Evolutionary conservation across 2,797 vertebrate genomes (phyloP).

Genomic region (Halcyon chelicuti): DNA sequence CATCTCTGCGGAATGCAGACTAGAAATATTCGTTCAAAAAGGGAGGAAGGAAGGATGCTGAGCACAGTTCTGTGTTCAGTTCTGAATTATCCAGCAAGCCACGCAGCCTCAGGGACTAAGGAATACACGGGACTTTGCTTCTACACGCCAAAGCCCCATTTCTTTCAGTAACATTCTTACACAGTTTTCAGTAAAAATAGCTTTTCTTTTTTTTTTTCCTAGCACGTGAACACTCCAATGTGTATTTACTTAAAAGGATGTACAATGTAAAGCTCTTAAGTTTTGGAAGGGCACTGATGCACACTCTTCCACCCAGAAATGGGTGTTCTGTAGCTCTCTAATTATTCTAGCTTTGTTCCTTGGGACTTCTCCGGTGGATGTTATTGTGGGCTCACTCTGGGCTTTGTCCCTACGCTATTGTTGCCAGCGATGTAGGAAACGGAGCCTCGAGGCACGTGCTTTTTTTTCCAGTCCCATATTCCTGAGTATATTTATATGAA

Average conservation of each 20-base stretch:
- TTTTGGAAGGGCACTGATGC: background rate
- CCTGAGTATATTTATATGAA: background rate
- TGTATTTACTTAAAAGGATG: background rate
- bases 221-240: rapidly evolving
- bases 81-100: background rate
- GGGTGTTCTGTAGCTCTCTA: background rate
- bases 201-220: background rate
- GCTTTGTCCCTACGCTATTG: rapidly evolving
- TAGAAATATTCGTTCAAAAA: background rate
- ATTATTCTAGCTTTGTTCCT: background rate
- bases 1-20: background rate
- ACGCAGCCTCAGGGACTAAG: background rate
- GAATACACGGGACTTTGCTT: background rate
- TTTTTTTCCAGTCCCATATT: background rate
- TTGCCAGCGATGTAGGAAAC: background rate
- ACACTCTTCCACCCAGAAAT: background rate
- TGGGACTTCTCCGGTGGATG: too few species aligned
- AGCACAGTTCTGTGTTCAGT: background rate
- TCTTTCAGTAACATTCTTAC: background rate
- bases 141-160: background rate
- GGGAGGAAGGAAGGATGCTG: background rate
- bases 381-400: background rate
- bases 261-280: background rate
- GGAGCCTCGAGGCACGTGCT: background rate
- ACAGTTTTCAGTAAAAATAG: background rate